Percentiles rank a stretch among this genome's conserved stretches.
These are phyloP conservation scores for Whitmania pigra DNA, from an alignment of 1,140 invertebrate species.

Conservation along the genomic window DNA sequence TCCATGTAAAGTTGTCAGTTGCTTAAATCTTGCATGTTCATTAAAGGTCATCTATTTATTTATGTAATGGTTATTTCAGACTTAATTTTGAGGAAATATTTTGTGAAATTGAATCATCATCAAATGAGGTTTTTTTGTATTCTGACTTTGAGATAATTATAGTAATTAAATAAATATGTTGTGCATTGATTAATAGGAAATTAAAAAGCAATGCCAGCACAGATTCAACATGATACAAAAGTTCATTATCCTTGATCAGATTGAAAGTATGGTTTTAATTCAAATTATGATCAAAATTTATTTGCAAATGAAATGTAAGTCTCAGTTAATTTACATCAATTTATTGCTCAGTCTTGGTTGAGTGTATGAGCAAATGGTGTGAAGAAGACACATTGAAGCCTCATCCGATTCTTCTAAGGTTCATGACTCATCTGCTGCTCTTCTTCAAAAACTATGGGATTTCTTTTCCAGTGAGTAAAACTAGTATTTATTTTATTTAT, in stretches of 20 bases:
- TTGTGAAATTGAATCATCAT: constrained; percentile 34
- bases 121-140: constrained; percentile 27
- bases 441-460: constrained; percentile 51
- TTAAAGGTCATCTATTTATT: background rate
- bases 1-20: constrained; percentile 24
- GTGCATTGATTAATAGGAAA: constrained; percentile 43
- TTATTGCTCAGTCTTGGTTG: constrained; percentile 44
- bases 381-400: constrained; percentile 27
- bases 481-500: background rate
- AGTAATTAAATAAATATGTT: too few species aligned
- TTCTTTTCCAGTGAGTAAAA: background rate
- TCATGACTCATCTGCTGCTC: constrained; percentile 69
- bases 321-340: background rate
- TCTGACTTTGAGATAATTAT: too few species aligned
- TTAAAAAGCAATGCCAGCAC: constrained; percentile 49
- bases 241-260: constrained; percentile 60
- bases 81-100: constrained; percentile 33
- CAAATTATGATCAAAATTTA: constrained; percentile 19
- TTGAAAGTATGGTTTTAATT: constrained; percentile 38
- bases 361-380: constrained; percentile 47
- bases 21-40: constrained; percentile 15
- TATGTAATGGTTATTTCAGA: constrained; percentile 29
- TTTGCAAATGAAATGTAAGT: background rate
- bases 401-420: constrained; percentile 50
- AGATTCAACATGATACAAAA: constrained; percentile 61